Conservation (phyloP, 2,113 vertebrate species). For the Oriolus oriolus region DNA sequence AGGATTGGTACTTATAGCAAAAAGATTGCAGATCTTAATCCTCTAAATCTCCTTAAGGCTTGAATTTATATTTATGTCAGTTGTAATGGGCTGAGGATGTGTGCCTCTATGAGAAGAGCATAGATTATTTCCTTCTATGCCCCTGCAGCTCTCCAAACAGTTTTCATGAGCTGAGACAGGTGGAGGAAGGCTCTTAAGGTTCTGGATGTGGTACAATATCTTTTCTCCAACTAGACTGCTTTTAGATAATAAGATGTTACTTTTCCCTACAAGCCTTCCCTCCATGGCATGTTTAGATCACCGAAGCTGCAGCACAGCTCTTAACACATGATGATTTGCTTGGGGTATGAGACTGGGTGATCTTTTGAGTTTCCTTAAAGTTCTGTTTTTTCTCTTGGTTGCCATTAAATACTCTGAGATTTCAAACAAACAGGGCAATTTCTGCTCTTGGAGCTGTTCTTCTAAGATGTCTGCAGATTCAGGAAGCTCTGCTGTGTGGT, state of each 20-base stretch:
- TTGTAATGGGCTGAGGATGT: background rate
- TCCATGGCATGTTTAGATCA: background rate
- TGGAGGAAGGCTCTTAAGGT: background rate
- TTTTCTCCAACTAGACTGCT: background rate
- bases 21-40: background rate
- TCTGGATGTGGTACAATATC: background rate
- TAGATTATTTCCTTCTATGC: background rate
- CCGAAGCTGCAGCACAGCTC: background rate
- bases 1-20: background rate
- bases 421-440: background rate
- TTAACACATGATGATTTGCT: background rate
- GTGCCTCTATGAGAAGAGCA: background rate
- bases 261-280: background rate
- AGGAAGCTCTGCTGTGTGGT: background rate
- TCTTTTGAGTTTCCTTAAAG: background rate
- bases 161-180: background rate
- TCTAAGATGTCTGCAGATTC: background rate
- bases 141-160: background rate
- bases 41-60: background rate
- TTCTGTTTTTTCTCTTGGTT: background rate
- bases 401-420: background rate
- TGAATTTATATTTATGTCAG: background rate
- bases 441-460: background rate
- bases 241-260: background rate
- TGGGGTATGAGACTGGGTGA: background rate